Conservation (phyloP, 2,113 vertebrate genomes). For the Zonotrichia leucophrys region DNA sequence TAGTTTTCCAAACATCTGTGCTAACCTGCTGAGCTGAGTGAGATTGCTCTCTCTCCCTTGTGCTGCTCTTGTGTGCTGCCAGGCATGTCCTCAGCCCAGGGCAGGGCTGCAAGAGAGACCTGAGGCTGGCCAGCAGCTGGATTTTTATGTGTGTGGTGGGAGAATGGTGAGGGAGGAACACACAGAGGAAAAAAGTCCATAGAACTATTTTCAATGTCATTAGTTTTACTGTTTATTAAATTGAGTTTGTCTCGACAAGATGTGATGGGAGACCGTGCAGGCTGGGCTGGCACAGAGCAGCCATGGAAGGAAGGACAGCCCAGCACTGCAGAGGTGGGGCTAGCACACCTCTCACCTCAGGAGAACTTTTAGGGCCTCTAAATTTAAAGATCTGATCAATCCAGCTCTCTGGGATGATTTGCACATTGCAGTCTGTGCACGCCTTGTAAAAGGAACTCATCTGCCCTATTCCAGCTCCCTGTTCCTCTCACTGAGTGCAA, state of each 20-base stretch:
- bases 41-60: not conserved
- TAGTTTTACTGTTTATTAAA: not conserved
- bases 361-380: not conserved
- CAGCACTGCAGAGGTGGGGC: not conserved
- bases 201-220: not conserved
- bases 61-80: not conserved
- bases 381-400: not conserved
- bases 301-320: not conserved
- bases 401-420: not conserved
- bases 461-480: not conserved
- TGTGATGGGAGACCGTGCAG: fast-evolving
- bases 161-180: not conserved
- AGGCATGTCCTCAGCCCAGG: not conserved
- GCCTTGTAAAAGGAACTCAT: not conserved
- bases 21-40: slow-evolving; percentile 40
- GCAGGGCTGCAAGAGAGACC: not conserved
- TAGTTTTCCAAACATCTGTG: slow-evolving; percentile 50
- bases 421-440: not conserved
- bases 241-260: not conserved
- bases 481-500: not conserved
- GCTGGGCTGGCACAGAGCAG: not conserved
- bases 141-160: not conserved
- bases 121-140: not conserved
- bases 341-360: not conserved
- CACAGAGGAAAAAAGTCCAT: not conserved